These are phyloP conservation scores for Chrysocyon brachyurus DNA, from an alignment of 2,797 vertebrate species.

Conservation along the genomic window DNA sequence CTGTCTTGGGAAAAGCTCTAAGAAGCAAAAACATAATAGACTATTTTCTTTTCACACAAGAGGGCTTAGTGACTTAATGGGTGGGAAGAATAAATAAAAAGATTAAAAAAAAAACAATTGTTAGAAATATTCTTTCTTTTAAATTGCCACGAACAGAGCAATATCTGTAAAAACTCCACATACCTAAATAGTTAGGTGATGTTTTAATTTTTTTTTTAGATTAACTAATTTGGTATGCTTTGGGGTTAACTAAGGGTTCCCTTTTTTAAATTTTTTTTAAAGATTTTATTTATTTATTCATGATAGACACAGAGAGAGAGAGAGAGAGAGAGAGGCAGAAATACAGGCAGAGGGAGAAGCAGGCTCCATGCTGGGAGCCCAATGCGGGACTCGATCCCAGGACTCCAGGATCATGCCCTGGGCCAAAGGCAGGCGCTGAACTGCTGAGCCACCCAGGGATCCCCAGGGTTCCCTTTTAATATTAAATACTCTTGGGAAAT, in stretches of 20 bases:
- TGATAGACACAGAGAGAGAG: too few species aligned
- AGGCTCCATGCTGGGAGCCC: too few species aligned
- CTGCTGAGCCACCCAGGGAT: too few species aligned
- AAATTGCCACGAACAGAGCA: not conserved
- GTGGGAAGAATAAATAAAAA: not conserved
- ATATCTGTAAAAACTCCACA: not conserved
- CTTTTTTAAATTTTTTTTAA: not conserved
- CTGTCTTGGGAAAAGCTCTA: not conserved
- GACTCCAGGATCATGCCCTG: too few species aligned
- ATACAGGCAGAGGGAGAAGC: too few species aligned
- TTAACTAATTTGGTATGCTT: not conserved
- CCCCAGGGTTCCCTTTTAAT: conserved; percentile 32
- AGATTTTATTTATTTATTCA: too few species aligned
- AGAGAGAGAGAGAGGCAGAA: too few species aligned
- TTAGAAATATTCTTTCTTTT: conserved; percentile 44
- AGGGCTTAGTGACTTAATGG: not conserved
- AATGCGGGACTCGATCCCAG: too few species aligned
- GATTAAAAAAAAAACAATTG: not conserved
- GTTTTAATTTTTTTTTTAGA: conserved; percentile 13
- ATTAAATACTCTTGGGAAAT: not conserved
- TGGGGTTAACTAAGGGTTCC: not conserved
- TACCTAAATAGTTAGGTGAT: not conserved
- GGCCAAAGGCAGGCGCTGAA: too few species aligned
- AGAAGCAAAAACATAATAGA: not conserved
- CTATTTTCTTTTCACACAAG: not conserved